phyloP scores from a whole-genome alignment of 2,113 vertebrate genomes.

The Phycodurus eques region DNA sequence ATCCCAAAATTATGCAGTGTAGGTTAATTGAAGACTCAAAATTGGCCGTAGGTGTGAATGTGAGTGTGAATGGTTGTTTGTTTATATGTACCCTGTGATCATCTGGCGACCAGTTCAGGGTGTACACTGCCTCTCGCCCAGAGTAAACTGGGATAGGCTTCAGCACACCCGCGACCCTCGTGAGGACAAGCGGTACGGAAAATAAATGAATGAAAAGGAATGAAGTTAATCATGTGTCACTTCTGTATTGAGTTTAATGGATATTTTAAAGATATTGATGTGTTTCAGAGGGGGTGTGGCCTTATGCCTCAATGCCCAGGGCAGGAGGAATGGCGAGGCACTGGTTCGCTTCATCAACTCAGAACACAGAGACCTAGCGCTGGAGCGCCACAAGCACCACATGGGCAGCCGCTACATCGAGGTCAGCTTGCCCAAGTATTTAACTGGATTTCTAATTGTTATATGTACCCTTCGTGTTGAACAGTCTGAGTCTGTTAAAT shows the following conservation, averaged over 20 bases:
- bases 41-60: too few species aligned
- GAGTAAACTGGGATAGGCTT: too few species aligned
- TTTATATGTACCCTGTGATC: too few species aligned
- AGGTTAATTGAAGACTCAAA: too few species aligned
- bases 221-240: not conserved
- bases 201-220: too few species aligned
- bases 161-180: too few species aligned
- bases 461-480: not conserved
- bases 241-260: not conserved
- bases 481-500: not conserved
- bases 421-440: constrained; percentile 64
- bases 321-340: constrained; percentile 92
- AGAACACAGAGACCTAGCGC: constrained; percentile 89
- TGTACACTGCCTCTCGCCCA: too few species aligned
- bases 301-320: constrained; percentile 93
- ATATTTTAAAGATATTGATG: not conserved
- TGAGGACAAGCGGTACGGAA: too few species aligned
- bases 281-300: constrained; percentile 88
- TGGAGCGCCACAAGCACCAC: constrained; percentile 95
- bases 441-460: not conserved
- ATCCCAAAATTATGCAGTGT: too few species aligned
- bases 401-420: constrained; percentile 97
- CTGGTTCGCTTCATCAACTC: constrained; percentile 87
- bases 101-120: too few species aligned
- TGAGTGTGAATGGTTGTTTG: too few species aligned